These are phyloP conservation scores for Folsomia manolachei DNA, from an alignment of 2,888 invertebrate genomes.

Conservation along the genomic window DNA sequence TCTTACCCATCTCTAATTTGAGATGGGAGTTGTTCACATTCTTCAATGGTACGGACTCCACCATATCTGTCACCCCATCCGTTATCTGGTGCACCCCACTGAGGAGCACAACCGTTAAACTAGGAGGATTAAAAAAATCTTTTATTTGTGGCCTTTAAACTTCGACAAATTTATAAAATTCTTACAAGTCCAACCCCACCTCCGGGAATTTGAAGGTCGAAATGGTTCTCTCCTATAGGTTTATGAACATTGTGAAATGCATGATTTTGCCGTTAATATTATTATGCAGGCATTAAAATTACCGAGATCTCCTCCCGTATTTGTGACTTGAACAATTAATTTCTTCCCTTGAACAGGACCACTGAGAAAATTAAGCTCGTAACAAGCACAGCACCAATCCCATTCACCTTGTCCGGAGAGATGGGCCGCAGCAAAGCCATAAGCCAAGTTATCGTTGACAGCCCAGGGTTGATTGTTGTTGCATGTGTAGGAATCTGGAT, in stretches of 20 bases:
- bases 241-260: no score
- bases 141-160: no score
- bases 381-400: constrained; percentile 36
- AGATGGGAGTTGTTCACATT: constrained; percentile 27
- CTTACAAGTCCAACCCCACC: constrained; percentile 36
- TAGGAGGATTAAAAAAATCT: no score
- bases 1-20: constrained; percentile 25
- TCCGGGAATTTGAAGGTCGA: constrained; percentile 38
- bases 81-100: constrained; percentile 29
- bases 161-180: no score
- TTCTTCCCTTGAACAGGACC: constrained; percentile 29
- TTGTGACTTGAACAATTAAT: constrained; percentile 37
- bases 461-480: constrained; percentile 30
- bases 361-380: constrained; percentile 31
- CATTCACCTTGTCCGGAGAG: constrained; percentile 23
- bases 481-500: constrained; percentile 26
- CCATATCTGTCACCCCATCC: constrained; percentile 34
- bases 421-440: constrained; percentile 28
- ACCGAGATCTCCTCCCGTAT: constrained; percentile 36
- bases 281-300: no score
- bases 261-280: no score
- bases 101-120: constrained; percentile 38
- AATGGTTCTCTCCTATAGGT: constrained; percentile 32
- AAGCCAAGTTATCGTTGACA: constrained; percentile 22
- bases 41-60: constrained; percentile 21